A percentile compares a stretch with the other conserved stretches of the same genome.
phyloP scores from a whole-genome alignment of 2,888 invertebrate genomes.

The Scaptomyza cyrtandrae region DNA sequence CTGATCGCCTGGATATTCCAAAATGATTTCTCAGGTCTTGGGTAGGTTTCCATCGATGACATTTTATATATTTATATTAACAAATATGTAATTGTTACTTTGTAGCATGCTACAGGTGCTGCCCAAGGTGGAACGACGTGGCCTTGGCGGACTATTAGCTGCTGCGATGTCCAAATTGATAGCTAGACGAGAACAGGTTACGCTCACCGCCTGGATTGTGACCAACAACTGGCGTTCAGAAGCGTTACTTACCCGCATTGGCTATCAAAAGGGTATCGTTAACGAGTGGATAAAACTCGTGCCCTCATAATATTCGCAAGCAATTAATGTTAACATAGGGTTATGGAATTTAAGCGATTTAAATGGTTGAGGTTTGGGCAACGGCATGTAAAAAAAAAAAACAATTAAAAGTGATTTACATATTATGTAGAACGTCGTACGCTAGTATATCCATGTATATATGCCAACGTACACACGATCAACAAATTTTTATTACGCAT shows the following conservation, averaged over 20 bases:
- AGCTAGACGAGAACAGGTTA: conserved; percentile 57
- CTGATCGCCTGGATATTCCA: conserved; percentile 81
- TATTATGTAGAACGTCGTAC: conserved; percentile 16
- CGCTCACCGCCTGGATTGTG: conserved; percentile 76
- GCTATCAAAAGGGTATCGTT: conserved; percentile 60
- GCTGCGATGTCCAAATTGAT: conserved; percentile 69
- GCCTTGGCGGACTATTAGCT: conserved; percentile 74
- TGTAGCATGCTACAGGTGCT: conserved; percentile 77
- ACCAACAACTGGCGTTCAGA: conserved; percentile 73
- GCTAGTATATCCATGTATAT: conserved; percentile 12
- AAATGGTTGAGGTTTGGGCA: not conserved
- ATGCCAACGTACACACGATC: conserved; percentile 68
- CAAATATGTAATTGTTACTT: not conserved
- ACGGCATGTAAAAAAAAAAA: conserved; percentile 15
- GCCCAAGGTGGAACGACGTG: conserved; percentile 70
- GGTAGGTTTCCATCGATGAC: conserved; percentile 48
- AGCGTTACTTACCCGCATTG: conserved; percentile 69
- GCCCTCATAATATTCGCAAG: conserved; percentile 27
- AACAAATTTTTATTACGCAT: conserved; percentile 62
- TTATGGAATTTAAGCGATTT: not conserved
- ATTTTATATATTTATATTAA: not conserved
- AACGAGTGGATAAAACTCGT: conserved; percentile 80
- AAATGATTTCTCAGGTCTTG: conserved; percentile 81
- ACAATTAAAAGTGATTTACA: conserved; percentile 5
- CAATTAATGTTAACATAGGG: not conserved